A percentile compares a stretch with the other conserved stretches of the same genome.
These are phyloP conservation scores for Procambarus clarkii DNA, from an alignment of 1,140 invertebrate genomes.

Conservation along the genomic window DNA sequence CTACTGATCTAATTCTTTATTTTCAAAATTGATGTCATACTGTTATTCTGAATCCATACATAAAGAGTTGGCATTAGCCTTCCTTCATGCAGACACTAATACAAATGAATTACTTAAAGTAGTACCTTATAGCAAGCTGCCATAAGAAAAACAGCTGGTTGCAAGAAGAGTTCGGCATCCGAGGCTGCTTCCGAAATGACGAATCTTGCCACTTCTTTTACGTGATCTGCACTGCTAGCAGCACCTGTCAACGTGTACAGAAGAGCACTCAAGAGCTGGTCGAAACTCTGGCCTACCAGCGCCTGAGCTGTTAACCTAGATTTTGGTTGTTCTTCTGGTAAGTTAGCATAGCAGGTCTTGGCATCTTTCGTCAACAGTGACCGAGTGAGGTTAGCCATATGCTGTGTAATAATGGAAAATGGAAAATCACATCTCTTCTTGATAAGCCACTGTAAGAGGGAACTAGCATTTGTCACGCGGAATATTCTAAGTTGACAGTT, in stretches of 20 bases:
- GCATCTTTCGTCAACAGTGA: background rate
- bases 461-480: conserved; percentile 6
- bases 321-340: background rate
- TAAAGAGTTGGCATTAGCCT: no score
- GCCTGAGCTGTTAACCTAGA: background rate
- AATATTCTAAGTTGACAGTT: conserved; percentile 11
- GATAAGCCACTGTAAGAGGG: conserved; percentile 31
- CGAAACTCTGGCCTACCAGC: conserved; percentile 7
- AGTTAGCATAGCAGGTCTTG: background rate
- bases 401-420: conserved; percentile 1
- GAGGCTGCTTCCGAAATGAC: background rate
- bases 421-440: conserved; percentile 35
- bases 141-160: conserved; percentile 42
- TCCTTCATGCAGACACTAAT: no score
- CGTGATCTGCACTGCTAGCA: background rate
- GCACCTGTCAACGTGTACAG: conserved; percentile 11
- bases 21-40: no score
- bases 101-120: background rate
- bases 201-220: background rate
- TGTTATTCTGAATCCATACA: no score
- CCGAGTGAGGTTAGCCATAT: conserved; percentile 15
- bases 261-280: conserved; percentile 19
- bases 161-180: conserved; percentile 19
- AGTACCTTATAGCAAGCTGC: conserved; percentile 32
- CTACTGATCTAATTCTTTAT: no score